A percentile compares a stretch with the other conserved stretches of the same genome.
Evolutionary conservation across 2,113 vertebrate genomes (phyloP).

Genomic region (Poecile atricapillus): DNA sequence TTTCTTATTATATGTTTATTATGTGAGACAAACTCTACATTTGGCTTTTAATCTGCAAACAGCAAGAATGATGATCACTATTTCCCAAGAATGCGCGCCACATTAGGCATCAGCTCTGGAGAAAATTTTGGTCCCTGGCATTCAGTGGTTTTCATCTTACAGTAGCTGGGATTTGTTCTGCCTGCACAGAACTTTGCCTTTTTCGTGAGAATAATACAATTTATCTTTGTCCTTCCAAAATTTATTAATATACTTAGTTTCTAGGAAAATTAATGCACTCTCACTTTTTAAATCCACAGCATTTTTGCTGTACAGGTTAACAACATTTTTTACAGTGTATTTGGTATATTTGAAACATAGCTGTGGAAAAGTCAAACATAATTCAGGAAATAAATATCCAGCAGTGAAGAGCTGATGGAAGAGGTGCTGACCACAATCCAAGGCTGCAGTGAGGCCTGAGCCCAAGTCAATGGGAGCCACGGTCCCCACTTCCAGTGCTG

Average conservation of each 20-base stretch:
- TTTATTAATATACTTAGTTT: neutral
- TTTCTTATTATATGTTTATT: neutral
- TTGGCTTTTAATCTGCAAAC: neutral
- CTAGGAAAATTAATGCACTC: neutral
- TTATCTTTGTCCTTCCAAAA: neutral
- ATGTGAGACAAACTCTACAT: neutral
- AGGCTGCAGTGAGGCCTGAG: neutral
- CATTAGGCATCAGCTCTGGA: neutral
- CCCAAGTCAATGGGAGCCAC: accelerated
- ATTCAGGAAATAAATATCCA: neutral
- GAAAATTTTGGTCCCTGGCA: neutral
- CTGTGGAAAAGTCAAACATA: neutral
- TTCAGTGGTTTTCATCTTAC: neutral
- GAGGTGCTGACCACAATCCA: neutral
- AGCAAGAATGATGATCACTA: neutral
- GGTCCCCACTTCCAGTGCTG: neutral
- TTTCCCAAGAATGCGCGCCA: accelerated
- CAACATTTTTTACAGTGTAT: neutral
- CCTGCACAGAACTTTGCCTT: neutral
- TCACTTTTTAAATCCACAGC: neutral
- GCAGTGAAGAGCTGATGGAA: accelerated
- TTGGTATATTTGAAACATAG: neutral
- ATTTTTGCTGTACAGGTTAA: neutral
- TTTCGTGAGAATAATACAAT: neutral
- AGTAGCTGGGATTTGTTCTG: neutral